Percentiles rank a stretch among this genome's conserved stretches.
phyloP scores from a whole-genome alignment of 2,888 invertebrate genomes.

The Isoperla grammatica region DNA sequence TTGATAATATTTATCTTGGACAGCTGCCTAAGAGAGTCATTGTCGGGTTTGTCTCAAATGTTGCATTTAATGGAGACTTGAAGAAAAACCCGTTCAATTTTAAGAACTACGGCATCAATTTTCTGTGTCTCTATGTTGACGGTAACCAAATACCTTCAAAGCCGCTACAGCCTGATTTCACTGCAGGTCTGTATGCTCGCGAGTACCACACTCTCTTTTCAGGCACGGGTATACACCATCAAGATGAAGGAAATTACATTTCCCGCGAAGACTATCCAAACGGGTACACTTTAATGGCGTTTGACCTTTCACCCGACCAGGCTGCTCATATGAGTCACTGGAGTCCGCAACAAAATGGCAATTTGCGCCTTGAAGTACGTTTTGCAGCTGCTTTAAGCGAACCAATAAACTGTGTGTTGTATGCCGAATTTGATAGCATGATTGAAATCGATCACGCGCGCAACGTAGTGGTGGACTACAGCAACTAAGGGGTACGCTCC shows the following conservation, averaged over 20 bases:
- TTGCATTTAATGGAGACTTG: no score
- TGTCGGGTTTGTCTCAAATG: background rate
- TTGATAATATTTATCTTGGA: no score
- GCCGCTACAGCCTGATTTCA: background rate
- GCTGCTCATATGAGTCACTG: background rate
- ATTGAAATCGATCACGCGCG: background rate
- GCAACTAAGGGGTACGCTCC: background rate
- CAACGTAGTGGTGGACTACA: background rate
- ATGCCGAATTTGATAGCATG: background rate
- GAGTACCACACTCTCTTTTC: constrained; percentile 24
- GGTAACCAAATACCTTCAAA: background rate
- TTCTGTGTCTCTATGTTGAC: background rate
- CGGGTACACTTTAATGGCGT: background rate
- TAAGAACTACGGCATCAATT: background rate
- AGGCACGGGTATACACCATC: constrained; percentile 7
- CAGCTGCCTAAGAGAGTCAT: no score
- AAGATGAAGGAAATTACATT: background rate
- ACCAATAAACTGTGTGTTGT: background rate
- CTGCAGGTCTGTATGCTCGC: background rate
- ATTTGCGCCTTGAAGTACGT: background rate
- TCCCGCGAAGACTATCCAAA: background rate
- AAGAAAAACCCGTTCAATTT: no score
- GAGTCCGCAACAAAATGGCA: background rate
- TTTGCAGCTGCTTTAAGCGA: background rate
- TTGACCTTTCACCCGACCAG: background rate